A percentile compares a stretch with the other conserved stretches of the same genome.
Conservation (phyloP, 1,140 invertebrate species). For the Pygmarrhopalites habei region DNA sequence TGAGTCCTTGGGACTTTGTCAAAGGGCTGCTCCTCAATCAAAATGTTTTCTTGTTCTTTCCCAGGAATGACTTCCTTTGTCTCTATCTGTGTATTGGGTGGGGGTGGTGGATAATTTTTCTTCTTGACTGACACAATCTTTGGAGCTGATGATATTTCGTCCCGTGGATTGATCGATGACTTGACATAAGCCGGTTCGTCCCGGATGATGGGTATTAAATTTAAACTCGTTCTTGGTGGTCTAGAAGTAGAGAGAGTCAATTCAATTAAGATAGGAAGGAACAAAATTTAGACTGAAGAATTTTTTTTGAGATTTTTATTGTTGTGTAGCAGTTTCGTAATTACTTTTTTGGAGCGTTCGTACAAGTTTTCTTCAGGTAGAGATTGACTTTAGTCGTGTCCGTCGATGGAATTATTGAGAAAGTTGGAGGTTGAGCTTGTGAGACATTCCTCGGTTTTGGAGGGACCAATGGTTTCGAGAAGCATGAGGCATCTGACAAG, state of each 20-base stretch:
- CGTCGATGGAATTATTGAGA: neutral
- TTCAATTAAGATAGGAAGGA: neutral
- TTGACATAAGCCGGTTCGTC: neutral
- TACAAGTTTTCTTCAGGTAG: neutral
- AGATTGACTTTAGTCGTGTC: slow-evolving; percentile 2
- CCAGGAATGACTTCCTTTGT: neutral
- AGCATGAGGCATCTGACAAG: slow-evolving; percentile 5
- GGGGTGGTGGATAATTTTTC: neutral
- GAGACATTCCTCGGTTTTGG: neutral
- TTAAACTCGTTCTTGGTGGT: neutral
- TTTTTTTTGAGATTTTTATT: neutral
- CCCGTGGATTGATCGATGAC: neutral
- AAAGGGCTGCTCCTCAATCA: too few species aligned
- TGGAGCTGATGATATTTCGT: neutral
- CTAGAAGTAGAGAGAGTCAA: neutral
- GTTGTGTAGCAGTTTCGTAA: neutral
- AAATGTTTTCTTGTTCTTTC: neutral
- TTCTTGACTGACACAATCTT: neutral
- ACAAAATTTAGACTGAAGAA: neutral
- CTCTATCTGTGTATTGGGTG: neutral
- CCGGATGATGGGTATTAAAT: neutral
- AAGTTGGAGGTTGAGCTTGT: neutral
- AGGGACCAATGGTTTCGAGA: neutral
- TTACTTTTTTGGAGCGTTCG: neutral
- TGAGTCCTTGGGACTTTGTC: neutral